A percentile compares a stretch with the other conserved stretches of the same genome.
These are phyloP conservation scores for Zaprionus africanus DNA, from an alignment of 1,140 invertebrate genomes.

Conservation along the genomic window DNA sequence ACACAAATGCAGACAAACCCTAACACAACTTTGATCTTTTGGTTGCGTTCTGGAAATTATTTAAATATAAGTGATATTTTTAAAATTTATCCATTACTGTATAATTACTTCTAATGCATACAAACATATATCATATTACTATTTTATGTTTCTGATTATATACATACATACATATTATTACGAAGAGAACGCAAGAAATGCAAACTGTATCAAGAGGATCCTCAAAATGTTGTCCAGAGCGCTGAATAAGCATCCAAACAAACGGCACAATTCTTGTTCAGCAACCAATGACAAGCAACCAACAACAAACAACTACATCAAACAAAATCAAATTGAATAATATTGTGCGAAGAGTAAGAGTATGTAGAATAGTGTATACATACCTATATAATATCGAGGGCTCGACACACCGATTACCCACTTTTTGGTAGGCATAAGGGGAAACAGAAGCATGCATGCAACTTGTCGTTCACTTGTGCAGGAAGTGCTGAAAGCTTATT, in stretches of 20 bases:
- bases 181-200: constrained; percentile 37
- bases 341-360: constrained; percentile 34
- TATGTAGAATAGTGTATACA: neutral
- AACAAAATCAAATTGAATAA: constrained; percentile 11
- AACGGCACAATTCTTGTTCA: constrained; percentile 37
- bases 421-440: constrained; percentile 21
- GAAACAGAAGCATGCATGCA: constrained; percentile 9
- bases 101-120: constrained; percentile 75
- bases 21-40: constrained; percentile 64
- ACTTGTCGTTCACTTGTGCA: constrained; percentile 37
- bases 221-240: constrained; percentile 51
- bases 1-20: constrained; percentile 25
- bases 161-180: constrained; percentile 22
- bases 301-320: constrained; percentile 6
- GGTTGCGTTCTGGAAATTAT: constrained; percentile 83
- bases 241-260: constrained; percentile 37
- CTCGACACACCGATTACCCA: constrained; percentile 39
- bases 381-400: constrained; percentile 26
- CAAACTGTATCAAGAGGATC: constrained; percentile 65
- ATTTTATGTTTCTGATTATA: constrained; percentile 55
- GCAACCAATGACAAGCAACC: constrained; percentile 27
- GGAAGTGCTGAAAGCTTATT: constrained; percentile 36
- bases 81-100: constrained; percentile 79
- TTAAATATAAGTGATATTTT: constrained; percentile 82
- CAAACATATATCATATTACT: constrained; percentile 36